phyloP scores from a whole-genome alignment of 92 coral and sea anemone genomes.

The Pocillopora grandis region DNA sequence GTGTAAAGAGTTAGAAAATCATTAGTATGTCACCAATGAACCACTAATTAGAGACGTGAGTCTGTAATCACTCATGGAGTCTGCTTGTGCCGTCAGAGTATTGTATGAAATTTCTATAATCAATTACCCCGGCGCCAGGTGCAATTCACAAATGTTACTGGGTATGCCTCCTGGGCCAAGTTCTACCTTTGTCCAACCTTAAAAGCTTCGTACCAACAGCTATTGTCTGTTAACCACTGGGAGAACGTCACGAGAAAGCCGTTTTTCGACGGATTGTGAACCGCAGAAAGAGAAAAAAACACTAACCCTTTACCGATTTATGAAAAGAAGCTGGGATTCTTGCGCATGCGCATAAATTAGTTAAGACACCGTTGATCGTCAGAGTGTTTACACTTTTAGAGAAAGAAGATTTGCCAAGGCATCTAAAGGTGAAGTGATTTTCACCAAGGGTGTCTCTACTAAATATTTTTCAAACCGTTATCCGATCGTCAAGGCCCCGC shows the following conservation, averaged over 20 bases:
- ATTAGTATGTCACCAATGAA: conserved; percentile 72
- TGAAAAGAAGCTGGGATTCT: conserved; percentile 22
- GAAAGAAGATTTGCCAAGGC: not conserved
- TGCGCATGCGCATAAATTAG: conserved; percentile 91
- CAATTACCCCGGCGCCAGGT: conserved; percentile 65
- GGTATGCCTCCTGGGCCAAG: conserved; percentile 69
- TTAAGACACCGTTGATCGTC: not conserved
- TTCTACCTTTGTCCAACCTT: conserved; percentile 33
- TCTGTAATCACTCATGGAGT: conserved; percentile 56
- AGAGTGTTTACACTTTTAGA: not conserved
- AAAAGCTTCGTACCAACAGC: conserved; percentile 16
- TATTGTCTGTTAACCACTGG: conserved; percentile 24
- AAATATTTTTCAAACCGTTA: not conserved
- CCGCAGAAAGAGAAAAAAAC: conserved; percentile 15
- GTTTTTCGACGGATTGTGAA: conserved; percentile 18
- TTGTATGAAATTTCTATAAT: conserved; percentile 57
- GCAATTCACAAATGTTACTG: conserved; percentile 75
- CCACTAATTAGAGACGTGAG: conserved; percentile 85
- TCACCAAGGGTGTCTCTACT: not conserved
- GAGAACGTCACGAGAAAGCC: conserved; percentile 36
- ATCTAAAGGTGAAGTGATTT: not conserved
- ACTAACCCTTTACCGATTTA: conserved; percentile 1
- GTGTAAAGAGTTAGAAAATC: conserved; percentile 50
- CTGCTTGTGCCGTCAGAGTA: conserved; percentile 66
- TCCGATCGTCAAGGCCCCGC: not conserved